Percentiles rank a stretch among this genome's conserved stretches.
Conservation (phyloP, 2,888 invertebrate genomes). For the Phragmatobia fuliginosa region DNA sequence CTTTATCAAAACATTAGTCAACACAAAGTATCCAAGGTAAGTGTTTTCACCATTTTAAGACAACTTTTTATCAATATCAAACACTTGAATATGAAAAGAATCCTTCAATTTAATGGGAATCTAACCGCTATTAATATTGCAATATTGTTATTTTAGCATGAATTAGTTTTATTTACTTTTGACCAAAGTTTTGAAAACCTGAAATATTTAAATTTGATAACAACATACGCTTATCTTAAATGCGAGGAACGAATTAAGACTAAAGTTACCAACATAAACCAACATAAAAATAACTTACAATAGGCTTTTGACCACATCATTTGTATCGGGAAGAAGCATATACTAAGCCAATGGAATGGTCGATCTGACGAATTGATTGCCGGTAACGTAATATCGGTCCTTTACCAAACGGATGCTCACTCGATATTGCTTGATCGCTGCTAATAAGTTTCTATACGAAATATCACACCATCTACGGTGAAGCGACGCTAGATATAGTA, state of each 20-base stretch:
- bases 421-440: too few species aligned
- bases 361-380: neutral
- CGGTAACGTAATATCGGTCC: too few species aligned
- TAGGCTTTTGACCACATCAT: neutral
- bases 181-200: neutral
- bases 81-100: conserved; percentile 32
- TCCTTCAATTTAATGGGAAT: neutral
- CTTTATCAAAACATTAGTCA: neutral
- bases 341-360: neutral
- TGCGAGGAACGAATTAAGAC: neutral
- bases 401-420: too few species aligned
- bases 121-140: conserved; percentile 40
- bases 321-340: neutral
- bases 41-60: conserved; percentile 13
- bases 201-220: conserved; percentile 7
- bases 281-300: neutral
- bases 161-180: conserved; percentile 5
- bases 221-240: neutral
- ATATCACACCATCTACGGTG: too few species aligned
- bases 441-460: too few species aligned
- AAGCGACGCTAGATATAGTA: too few species aligned
- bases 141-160: conserved; percentile 36
- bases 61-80: neutral
- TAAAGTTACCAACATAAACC: neutral
- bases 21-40: conserved; percentile 30